Evolutionary conservation across 2,113 vertebrate genomes (phyloP).

Genomic region (Strix uralensis): DNA sequence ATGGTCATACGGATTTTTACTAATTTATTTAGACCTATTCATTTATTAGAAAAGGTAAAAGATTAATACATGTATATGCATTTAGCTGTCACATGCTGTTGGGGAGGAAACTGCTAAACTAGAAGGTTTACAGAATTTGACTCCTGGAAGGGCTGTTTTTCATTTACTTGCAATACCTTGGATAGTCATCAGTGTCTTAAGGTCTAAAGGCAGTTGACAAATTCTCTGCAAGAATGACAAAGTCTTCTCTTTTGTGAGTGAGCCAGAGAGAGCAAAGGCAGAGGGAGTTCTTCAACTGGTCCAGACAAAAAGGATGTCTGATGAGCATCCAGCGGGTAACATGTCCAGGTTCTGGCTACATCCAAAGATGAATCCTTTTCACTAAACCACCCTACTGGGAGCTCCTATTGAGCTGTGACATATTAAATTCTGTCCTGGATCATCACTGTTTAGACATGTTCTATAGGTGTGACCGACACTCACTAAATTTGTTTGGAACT

Average conservation of each 20-base stretch:
- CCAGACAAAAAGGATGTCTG: background rate
- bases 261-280: background rate
- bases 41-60: background rate
- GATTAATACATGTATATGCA: background rate
- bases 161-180: background rate
- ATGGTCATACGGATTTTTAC: background rate
- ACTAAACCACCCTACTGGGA: background rate
- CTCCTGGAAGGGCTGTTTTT: background rate
- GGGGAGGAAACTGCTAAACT: background rate
- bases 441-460: background rate
- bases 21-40: background rate
- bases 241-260: background rate
- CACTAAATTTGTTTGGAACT: background rate
- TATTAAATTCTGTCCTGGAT: background rate
- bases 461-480: background rate
- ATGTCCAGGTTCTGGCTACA: background rate
- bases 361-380: background rate
- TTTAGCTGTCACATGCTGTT: background rate
- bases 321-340: rapidly evolving
- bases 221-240: background rate
- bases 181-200: background rate
- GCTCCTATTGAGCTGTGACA: background rate
- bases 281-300: background rate
- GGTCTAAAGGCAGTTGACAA: background rate
- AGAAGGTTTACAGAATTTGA: background rate